Evolutionary conservation across 2,888 invertebrate species (phyloP).

Genomic region (Netelia fuscicornis): DNA sequence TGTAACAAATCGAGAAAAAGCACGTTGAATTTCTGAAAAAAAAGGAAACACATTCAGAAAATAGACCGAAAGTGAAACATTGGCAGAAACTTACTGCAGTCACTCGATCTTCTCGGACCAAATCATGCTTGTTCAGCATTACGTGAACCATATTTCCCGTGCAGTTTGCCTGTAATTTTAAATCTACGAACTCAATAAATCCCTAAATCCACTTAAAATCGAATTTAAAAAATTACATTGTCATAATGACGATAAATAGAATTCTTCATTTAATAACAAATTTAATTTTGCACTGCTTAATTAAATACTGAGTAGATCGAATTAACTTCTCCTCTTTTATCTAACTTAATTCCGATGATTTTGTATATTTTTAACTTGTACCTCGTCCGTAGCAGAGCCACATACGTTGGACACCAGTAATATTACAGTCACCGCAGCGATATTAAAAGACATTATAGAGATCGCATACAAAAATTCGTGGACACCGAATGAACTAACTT

Average conservation of each 20-base stretch:
- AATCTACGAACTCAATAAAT: not conserved
- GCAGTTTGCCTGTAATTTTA: slow-evolving; percentile 23
- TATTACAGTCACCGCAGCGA: slow-evolving; percentile 7
- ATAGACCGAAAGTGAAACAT: not conserved
- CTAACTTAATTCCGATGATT: not conserved
- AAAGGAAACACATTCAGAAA: not conserved
- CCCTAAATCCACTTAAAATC: not conserved
- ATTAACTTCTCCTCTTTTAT: not conserved
- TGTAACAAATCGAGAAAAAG: slow-evolving; percentile 48
- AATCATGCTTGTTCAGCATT: slow-evolving; percentile 16
- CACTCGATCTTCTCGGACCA: not conserved
- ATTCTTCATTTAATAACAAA: not conserved
- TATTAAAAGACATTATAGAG: not conserved
- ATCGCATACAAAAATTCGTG: not conserved
- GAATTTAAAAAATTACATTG: not conserved
- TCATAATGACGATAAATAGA: not conserved
- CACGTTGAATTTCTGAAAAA: slow-evolving; percentile 25
- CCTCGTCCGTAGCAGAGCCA: slow-evolving; percentile 16
- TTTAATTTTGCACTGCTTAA: not conserved
- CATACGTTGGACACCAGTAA: slow-evolving; percentile 30
- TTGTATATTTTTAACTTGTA: not conserved
- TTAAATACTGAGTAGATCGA: not conserved
- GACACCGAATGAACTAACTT: not conserved
- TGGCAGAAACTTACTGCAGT: slow-evolving; percentile 3
- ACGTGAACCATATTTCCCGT: slow-evolving; percentile 27